Evolutionary conservation across 2,888 invertebrate species (phyloP).

Genomic region (Synanthedon andrenaeformis): DNA sequence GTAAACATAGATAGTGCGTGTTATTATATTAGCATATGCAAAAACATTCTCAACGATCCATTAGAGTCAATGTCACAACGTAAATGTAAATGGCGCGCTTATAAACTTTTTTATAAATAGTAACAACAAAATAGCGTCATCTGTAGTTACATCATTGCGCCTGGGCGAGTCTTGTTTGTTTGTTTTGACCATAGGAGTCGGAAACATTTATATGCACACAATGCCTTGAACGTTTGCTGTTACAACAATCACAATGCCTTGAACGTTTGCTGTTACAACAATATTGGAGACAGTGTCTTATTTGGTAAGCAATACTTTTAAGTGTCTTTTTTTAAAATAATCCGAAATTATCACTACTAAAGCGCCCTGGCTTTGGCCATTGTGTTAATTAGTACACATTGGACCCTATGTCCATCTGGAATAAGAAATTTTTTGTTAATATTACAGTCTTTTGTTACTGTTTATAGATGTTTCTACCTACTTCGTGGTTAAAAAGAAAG

Average conservation of each 20-base stretch:
- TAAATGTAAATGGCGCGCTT: constrained; percentile 22
- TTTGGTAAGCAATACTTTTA: background rate
- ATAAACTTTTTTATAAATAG: constrained; percentile 37
- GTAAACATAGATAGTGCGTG: too few relatives aligned
- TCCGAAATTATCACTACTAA: too few relatives aligned
- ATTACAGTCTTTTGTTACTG: too few relatives aligned
- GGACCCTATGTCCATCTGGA: too few relatives aligned
- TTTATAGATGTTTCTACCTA: too few relatives aligned
- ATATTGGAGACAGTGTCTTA: background rate
- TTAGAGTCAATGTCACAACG: constrained; percentile 26
- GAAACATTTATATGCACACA: constrained; percentile 17
- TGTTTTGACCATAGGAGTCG: constrained; percentile 29
- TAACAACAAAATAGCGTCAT: constrained; percentile 34
- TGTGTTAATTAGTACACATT: too few relatives aligned
- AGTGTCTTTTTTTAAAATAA: too few relatives aligned
- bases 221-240: constrained; percentile 11
- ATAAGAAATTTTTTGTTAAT: too few relatives aligned
- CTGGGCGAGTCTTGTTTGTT: constrained; percentile 39
- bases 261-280: constrained; percentile 4
- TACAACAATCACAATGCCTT: constrained; percentile 9
- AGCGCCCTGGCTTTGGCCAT: too few relatives aligned
- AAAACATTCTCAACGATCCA: constrained; percentile 4
- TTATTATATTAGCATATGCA: background rate
- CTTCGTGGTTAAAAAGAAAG: too few relatives aligned
- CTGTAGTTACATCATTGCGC: constrained; percentile 39